phyloP scores from a whole-genome alignment of 2,113 vertebrate species.

The Corythornis cristatus region DNA sequence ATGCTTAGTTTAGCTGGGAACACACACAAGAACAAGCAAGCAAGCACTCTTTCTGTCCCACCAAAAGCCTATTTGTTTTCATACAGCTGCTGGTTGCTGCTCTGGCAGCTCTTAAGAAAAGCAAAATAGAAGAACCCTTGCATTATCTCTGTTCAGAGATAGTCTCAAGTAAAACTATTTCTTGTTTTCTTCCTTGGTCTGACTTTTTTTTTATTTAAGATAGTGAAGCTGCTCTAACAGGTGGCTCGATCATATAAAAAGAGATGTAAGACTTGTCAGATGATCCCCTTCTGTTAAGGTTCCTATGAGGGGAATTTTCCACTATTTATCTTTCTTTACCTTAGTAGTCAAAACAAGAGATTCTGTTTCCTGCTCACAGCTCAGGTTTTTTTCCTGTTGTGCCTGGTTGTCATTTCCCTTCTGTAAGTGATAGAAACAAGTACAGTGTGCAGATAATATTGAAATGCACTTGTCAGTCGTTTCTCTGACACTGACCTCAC shows the following conservation, averaged over 20 bases:
- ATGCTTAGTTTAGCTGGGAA: not conserved
- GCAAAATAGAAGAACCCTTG: not conserved
- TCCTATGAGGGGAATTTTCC: slow-evolving; percentile 67
- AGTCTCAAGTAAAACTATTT: not conserved
- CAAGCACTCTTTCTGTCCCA: not conserved
- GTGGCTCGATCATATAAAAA: not conserved
- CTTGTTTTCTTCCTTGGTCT: not conserved
- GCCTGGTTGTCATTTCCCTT: slow-evolving; percentile 49
- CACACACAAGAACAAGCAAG: not conserved
- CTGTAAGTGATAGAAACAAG: slow-evolving; percentile 42
- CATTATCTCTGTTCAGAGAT: not conserved
- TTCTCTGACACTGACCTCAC: not conserved
- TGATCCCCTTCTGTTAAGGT: not conserved
- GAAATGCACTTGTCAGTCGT: not conserved
- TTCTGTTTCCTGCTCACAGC: slow-evolving; percentile 64
- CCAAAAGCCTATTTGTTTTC: not conserved
- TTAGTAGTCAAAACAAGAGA: slow-evolving; percentile 59
- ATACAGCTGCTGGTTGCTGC: not conserved
- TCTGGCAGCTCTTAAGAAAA: not conserved
- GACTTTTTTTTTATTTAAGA: not conserved
- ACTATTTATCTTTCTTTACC: slow-evolving; percentile 58
- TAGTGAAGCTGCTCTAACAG: not conserved
- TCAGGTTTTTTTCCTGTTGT: slow-evolving; percentile 71
- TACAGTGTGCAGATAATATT: not conserved
- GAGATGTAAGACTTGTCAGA: not conserved